Conservation (phyloP, 2,888 invertebrate genomes). For the Rosalia funebris region DNA sequence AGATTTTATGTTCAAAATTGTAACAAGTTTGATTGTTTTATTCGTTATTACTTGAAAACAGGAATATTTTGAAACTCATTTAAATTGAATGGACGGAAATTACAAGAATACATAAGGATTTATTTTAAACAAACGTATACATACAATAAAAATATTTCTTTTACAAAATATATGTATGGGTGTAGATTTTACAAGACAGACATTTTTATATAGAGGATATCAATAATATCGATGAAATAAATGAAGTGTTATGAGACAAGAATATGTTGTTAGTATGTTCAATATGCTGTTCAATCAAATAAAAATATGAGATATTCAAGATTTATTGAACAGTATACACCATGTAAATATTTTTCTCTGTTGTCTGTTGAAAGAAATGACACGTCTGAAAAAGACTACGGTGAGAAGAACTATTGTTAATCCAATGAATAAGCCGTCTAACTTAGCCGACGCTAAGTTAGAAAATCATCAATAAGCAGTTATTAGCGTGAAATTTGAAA, state of each 20-base stretch:
- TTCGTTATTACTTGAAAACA: constrained; percentile 8
- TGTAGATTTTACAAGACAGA: constrained; percentile 13
- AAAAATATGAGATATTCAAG: not conserved
- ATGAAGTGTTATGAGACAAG: not conserved
- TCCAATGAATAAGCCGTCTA: no score
- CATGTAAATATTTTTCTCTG: not conserved
- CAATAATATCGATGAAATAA: not conserved
- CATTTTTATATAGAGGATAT: not conserved
- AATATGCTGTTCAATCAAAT: not conserved
- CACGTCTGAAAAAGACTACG: not conserved
- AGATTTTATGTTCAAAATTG: constrained; percentile 9
- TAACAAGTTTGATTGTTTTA: constrained; percentile 34
- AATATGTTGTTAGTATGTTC: not conserved
- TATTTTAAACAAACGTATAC: constrained; percentile 1
- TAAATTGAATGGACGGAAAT: constrained; percentile 33
- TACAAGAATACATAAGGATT: constrained; percentile 11
- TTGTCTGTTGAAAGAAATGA: not conserved
- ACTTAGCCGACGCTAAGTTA: no score
- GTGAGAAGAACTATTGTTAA: no score
- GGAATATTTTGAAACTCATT: not conserved
- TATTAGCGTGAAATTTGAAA: no score
- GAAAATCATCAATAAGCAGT: no score
- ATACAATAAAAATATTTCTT: constrained; percentile 17
- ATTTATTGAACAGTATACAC: not conserved
- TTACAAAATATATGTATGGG: constrained; percentile 22